Percentiles rank a stretch among this genome's conserved stretches.
Conservation (phyloP, 2,797 vertebrate species). For the Neolamprologus multifasciatus region DNA sequence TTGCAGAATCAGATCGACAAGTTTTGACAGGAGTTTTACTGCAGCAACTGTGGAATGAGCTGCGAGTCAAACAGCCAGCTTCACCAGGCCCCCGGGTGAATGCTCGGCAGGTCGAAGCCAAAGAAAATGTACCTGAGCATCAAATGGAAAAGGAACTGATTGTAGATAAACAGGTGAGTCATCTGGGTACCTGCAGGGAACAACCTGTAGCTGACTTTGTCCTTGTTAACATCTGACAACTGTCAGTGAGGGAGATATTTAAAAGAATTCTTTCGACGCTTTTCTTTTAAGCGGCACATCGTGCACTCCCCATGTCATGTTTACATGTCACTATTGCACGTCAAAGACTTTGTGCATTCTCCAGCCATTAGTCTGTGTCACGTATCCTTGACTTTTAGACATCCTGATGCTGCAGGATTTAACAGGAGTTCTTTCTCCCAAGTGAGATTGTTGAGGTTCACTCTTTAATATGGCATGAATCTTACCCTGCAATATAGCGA, state of each 20-base stretch:
- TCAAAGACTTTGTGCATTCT: background rate
- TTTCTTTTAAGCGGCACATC: background rate
- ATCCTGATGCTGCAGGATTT: background rate
- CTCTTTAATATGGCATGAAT: background rate
- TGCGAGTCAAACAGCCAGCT: background rate
- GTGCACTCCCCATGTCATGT: background rate
- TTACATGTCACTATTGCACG: background rate
- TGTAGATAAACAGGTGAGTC: constrained; percentile 14
- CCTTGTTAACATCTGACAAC: background rate
- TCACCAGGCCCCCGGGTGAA: background rate
- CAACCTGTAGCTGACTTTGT: background rate
- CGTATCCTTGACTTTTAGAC: background rate
- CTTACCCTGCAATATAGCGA: background rate
- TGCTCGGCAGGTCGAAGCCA: background rate
- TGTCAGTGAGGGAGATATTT: background rate
- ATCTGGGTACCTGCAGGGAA: background rate
- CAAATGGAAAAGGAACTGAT: background rate
- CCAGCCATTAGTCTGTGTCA: background rate
- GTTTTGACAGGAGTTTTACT: constrained; percentile 57
- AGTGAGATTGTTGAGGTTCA: background rate
- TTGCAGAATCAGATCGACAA: constrained; percentile 14
- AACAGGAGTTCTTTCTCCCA: background rate
- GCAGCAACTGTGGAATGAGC: constrained; percentile 48
- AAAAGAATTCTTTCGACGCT: background rate
- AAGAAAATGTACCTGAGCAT: background rate